These are phyloP conservation scores for Podarcis siculus DNA, from an alignment of 2,797 vertebrate species.

Conservation along the genomic window DNA sequence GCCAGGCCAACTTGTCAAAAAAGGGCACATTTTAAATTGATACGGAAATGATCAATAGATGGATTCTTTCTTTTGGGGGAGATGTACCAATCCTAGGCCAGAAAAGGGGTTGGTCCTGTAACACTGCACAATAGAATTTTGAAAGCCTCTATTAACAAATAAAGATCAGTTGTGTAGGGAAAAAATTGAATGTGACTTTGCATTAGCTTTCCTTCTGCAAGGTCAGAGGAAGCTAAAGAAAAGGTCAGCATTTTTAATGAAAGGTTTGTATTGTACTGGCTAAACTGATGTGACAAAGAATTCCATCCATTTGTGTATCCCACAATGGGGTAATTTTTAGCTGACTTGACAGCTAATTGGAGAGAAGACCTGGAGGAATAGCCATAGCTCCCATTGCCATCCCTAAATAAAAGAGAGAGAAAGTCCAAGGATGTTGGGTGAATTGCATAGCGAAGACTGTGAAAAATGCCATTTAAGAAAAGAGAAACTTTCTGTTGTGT, in stretches of 20 bases:
- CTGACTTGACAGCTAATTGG: slow-evolving; percentile 7
- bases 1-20: not conserved
- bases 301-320: not conserved
- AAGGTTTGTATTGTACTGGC: not conserved
- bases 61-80: not conserved
- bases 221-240: not conserved
- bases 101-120: not conserved
- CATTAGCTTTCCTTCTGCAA: slow-evolving; percentile 12
- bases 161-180: not conserved
- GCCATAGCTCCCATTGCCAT: not conserved
- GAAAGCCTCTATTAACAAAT: not conserved
- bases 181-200: not conserved
- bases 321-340: not conserved
- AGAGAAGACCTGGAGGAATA: not conserved
- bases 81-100: not conserved
- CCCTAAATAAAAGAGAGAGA: not conserved
- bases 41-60: not conserved
- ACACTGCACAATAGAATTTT: not conserved
- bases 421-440: not conserved
- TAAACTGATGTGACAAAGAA: slow-evolving; percentile 8
- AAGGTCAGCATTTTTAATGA: slow-evolving; percentile 4
- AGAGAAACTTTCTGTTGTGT: not conserved
- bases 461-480: not conserved
- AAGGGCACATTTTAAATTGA: not conserved
- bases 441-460: not conserved